phyloP scores from a whole-genome alignment of 2,888 invertebrate species.

The Diarsia rubi region DNA sequence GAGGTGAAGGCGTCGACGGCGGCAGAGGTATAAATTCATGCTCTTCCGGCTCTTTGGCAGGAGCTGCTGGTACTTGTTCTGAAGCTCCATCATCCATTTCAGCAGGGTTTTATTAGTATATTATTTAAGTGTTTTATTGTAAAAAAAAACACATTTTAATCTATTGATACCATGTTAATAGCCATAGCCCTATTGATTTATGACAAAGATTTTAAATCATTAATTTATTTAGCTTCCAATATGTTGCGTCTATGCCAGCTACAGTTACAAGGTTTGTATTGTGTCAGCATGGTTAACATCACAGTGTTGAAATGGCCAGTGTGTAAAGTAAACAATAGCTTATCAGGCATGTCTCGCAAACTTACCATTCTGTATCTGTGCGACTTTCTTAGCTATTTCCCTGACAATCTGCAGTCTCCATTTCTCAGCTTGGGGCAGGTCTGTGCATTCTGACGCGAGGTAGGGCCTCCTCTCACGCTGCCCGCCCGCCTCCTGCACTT shows the following conservation, averaged over 20 bases:
- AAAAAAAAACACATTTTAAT: constrained; percentile 71
- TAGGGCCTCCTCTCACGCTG: constrained; percentile 97
- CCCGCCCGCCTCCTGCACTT: constrained; percentile 97
- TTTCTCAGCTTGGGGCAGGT: constrained; percentile 97
- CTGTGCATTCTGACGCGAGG: constrained; percentile 98
- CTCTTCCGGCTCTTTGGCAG: constrained; percentile 15
- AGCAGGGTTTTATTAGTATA: constrained; percentile 37
- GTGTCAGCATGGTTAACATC: background rate
- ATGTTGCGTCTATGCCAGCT: constrained; percentile 13
- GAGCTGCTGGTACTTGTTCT: constrained; percentile 31
- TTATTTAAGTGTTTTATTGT: constrained; percentile 49
- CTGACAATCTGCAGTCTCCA: constrained; percentile 99
- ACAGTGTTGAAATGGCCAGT: background rate
- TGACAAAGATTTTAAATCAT: constrained; percentile 58
- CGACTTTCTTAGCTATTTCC: constrained; percentile 99
- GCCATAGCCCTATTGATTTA: constrained; percentile 79
- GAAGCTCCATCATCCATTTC: constrained; percentile 62
- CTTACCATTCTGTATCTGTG: constrained; percentile 99
- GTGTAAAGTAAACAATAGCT: background rate
- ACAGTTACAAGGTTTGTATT: background rate
- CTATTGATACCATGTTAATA: constrained; percentile 49
- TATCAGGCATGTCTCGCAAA: constrained; percentile 11
- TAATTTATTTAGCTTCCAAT: constrained; percentile 4
- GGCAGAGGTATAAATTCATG: constrained; percentile 3
- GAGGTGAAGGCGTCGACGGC: constrained; percentile 2